Evolutionary conservation across 2,888 invertebrate species (phyloP).

Genomic region (Thyatira batis): DNA sequence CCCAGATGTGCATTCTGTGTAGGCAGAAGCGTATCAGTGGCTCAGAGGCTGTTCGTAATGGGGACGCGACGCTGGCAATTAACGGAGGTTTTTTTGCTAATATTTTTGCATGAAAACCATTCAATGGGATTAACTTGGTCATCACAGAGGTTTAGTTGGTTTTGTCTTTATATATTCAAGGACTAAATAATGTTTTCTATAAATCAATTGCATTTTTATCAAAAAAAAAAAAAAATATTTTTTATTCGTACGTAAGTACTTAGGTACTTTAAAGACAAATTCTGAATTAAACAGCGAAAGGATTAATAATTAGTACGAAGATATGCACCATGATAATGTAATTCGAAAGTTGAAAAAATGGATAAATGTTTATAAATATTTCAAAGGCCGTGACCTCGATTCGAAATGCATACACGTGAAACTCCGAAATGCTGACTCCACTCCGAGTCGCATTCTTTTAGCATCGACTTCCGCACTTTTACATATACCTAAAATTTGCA

Average conservation of each 20-base stretch:
- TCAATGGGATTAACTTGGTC: too few species aligned
- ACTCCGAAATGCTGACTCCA: background rate
- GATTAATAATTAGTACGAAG: too few species aligned
- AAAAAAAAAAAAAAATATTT: background rate
- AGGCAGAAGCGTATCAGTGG: conserved; percentile 70
- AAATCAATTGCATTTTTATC: background rate
- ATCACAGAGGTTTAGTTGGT: too few species aligned
- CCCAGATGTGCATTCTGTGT: conserved; percentile 79
- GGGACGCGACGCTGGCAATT: conserved; percentile 69
- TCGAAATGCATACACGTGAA: background rate
- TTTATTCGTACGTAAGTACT: background rate
- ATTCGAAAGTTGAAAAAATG: background rate
- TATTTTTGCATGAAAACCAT: conserved; percentile 25
- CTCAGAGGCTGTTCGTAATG: conserved; percentile 58
- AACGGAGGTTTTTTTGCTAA: conserved; percentile 46
- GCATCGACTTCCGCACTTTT: background rate
- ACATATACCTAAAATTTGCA: too few species aligned
- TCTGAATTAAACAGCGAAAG: too few species aligned
- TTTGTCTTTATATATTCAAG: too few species aligned
- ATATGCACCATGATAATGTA: background rate
- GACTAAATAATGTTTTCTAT: too few species aligned
- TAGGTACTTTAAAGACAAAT: too few species aligned
- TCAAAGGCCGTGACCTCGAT: conserved; percentile 1
- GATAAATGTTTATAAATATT: conserved; percentile 8
- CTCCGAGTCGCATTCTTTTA: background rate